Conservation (phyloP, 2,797 vertebrate genomes). For the Sitta carolinensis region DNA sequence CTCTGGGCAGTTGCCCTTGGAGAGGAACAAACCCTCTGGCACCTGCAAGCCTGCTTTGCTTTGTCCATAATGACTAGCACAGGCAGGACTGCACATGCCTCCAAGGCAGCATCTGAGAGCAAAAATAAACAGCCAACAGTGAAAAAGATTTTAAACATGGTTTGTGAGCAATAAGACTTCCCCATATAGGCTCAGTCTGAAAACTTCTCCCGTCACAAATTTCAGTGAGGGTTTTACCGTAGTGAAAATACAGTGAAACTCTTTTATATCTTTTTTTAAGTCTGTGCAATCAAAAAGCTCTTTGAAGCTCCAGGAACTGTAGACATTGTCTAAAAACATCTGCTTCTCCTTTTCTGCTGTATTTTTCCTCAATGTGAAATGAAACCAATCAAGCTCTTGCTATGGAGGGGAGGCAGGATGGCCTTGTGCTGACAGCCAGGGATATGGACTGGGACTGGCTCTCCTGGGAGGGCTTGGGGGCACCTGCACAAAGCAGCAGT, state of each 20-base stretch:
- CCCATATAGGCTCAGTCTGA: background rate
- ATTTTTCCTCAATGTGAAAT: conserved; percentile 9
- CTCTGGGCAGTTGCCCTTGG: background rate
- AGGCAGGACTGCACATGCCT: background rate
- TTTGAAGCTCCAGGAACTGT: conserved; percentile 46
- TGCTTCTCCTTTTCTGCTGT: conserved; percentile 40
- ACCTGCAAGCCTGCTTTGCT: background rate
- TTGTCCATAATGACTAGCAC: background rate
- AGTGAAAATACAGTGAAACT: conserved; percentile 4
- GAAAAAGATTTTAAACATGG: background rate
- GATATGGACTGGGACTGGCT: background rate
- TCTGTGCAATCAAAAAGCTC: conserved; percentile 40
- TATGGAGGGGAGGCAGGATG: background rate
- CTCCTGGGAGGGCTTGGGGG: background rate
- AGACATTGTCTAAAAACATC: conserved; percentile 50
- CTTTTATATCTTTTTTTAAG: conserved; percentile 35
- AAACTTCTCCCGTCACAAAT: background rate
- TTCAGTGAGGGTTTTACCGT: conserved; percentile 17
- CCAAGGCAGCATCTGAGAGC: background rate
- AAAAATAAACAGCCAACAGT: background rate
- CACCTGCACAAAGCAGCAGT: background rate
- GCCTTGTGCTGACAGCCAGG: background rate
- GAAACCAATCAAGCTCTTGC: background rate
- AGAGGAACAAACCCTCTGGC: background rate
- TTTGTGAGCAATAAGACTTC: conserved; percentile 6